Conservation (phyloP, 2,888 invertebrate genomes). For the Hydraecia micacea region DNA sequence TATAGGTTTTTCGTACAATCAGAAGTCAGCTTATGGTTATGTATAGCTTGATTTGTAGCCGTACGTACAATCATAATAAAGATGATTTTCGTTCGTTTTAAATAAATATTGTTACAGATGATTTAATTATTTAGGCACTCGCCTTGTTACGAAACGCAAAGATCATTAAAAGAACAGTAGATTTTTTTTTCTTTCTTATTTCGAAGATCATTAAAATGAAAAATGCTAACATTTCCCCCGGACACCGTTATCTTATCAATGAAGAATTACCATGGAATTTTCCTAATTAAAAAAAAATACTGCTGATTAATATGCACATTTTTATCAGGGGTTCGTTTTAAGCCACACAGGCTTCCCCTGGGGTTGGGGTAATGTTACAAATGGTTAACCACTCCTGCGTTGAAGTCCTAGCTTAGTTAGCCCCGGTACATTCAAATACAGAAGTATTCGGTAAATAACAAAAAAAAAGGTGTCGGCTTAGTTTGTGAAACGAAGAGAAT, state of each 20-base stretch:
- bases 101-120: no score
- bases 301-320: conserved; percentile 34
- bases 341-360: conserved; percentile 71
- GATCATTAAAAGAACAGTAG: conserved; percentile 1
- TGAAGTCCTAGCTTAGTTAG: conserved; percentile 71
- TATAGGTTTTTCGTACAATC: no score
- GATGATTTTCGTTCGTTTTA: no score
- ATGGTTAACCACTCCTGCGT: conserved; percentile 78
- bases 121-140: background rate
- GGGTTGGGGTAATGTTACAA: conserved; percentile 71
- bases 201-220: conserved; percentile 26
- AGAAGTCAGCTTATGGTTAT: no score
- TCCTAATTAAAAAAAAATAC: conserved; percentile 9
- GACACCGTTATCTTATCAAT: conserved; percentile 9
- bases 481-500: background rate
- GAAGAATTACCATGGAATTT: conserved; percentile 15
- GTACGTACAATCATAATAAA: no score
- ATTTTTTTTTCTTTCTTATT: background rate
- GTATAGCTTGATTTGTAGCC: no score
- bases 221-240: conserved; percentile 17
- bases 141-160: background rate
- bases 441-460: conserved; percentile 34
- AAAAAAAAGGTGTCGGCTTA: background rate
- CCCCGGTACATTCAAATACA: conserved; percentile 63
- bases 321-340: conserved; percentile 55